Conservation (phyloP, 2,888 invertebrate species). For the Brachyptera risi region DNA sequence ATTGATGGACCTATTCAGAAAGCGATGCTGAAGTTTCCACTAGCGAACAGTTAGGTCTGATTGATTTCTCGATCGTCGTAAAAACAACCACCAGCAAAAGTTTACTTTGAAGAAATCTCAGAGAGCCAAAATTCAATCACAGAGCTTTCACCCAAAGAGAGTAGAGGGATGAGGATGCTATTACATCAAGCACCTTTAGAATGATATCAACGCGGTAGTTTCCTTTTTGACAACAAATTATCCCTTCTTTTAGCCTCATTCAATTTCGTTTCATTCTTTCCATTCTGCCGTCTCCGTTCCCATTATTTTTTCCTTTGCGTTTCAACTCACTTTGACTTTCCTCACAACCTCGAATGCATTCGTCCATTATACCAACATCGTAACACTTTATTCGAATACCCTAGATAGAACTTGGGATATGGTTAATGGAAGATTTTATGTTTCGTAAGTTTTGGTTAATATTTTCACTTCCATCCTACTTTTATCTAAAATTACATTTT, state of each 20-base stretch:
- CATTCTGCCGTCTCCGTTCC: background rate
- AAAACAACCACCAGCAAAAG: background rate
- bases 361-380: too few species aligned
- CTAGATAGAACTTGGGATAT: too few species aligned
- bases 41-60: too few species aligned
- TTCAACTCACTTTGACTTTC: background rate
- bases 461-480: too few species aligned
- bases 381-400: too few species aligned
- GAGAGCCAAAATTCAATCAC: slow-evolving; percentile 11
- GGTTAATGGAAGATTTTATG: too few species aligned
- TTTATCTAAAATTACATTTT: too few species aligned
- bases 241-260: background rate
- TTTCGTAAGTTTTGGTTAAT: too few species aligned
- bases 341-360: background rate
- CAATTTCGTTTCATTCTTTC: background rate
- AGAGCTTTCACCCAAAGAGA: slow-evolving; percentile 3
- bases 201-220: slow-evolving; percentile 10
- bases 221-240: slow-evolving; percentile 18
- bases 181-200: slow-evolving; percentile 14
- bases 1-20: too few species aligned
- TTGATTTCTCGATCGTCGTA: too few species aligned
- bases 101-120: background rate
- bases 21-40: too few species aligned
- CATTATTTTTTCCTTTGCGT: background rate
- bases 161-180: background rate